Conservation (phyloP, 2,113 vertebrate species). For the Tetrao urogallus region DNA sequence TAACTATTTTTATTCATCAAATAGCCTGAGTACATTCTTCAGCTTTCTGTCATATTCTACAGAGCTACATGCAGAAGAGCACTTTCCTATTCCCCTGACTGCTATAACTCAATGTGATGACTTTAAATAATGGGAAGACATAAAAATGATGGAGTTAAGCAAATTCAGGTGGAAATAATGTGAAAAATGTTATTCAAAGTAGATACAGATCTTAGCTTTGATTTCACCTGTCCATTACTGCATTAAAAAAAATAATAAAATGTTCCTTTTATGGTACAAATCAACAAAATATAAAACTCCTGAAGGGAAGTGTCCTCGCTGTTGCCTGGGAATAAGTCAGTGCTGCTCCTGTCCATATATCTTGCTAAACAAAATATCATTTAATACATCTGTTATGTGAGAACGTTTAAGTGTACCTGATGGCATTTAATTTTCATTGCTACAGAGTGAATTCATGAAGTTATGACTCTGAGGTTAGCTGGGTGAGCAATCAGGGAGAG, state of each 20-base stretch:
- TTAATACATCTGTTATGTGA: neutral
- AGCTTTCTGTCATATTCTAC: constrained; percentile 15
- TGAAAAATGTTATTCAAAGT: constrained; percentile 6
- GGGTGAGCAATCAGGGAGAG: neutral
- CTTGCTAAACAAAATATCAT: neutral
- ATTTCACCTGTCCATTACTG: neutral
- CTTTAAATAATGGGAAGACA: constrained; percentile 38
- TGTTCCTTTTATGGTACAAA: neutral
- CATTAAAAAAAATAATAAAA: neutral
- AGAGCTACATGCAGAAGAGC: neutral
- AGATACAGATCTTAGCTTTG: neutral
- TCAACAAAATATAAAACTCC: neutral
- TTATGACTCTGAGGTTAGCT: neutral
- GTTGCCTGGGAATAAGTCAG: neutral
- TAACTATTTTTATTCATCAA: neutral
- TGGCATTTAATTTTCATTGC: neutral
- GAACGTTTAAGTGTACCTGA: neutral
- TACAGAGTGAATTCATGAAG: neutral
- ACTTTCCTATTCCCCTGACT: neutral
- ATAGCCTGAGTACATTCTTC: neutral
- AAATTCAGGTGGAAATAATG: constrained; percentile 67
- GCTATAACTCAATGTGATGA: constrained; percentile 30
- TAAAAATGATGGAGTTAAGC: constrained; percentile 53
- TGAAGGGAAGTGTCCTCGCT: neutral
- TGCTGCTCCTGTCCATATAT: neutral